Conservation (phyloP, 2,888 invertebrate species). For the Phrixothrix hirtus region DNA sequence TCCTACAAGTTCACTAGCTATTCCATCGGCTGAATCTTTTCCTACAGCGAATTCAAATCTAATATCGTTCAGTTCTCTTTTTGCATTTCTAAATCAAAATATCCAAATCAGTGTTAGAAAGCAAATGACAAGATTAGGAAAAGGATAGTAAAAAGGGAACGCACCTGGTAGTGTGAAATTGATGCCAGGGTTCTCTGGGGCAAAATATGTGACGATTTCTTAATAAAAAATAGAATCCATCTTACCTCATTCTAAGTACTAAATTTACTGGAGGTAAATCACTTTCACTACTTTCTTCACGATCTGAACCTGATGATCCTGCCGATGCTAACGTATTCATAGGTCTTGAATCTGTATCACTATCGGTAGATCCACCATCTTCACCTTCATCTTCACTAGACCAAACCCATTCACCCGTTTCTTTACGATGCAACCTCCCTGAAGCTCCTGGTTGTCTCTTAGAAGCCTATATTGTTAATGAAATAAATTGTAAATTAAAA, state of each 20-base stretch:
- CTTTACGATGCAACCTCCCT: constrained; percentile 85
- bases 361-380: constrained; percentile 64
- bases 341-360: constrained; percentile 58
- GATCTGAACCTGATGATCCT: constrained; percentile 54
- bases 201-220: neutral
- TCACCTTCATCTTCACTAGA: constrained; percentile 88
- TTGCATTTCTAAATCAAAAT: constrained; percentile 70
- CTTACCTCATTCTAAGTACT: constrained; percentile 83
- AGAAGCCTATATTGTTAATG: constrained; percentile 59
- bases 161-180: constrained; percentile 41
- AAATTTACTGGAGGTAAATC: constrained; percentile 71
- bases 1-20: constrained; percentile 90
- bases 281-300: constrained; percentile 55
- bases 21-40: constrained; percentile 88
- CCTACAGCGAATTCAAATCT: constrained; percentile 94
- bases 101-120: neutral
- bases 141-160: constrained; percentile 6
- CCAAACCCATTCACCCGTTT: constrained; percentile 98
- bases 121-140: constrained; percentile 1
- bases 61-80: constrained; percentile 93
- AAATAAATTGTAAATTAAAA: too few relatives aligned
- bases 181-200: constrained; percentile 40
- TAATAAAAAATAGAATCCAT: neutral
- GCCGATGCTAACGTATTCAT: constrained; percentile 55
- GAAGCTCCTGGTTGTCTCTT: constrained; percentile 86